Base-by-base conservation (phyloP, 2,888 invertebrate genomes). In the Stegana nigrithorax region DNA sequence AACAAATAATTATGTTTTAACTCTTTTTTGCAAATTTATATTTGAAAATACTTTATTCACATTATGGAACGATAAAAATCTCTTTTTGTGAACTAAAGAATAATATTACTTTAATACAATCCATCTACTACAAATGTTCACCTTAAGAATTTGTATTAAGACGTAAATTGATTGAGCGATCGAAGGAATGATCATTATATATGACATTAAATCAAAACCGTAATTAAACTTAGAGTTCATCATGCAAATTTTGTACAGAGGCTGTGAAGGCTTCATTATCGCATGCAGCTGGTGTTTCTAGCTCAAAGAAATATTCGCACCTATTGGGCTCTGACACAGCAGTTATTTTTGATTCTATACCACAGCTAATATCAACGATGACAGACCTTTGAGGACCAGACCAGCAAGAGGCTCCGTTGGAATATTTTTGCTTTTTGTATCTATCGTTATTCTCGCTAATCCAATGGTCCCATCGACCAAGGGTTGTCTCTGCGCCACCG, bases 361-460 rank as follows among this genome's bases (percentile, higher is more conserved):
- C 97, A 87, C 99, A 99, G 32, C 87, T 88, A 17, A 98, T 84
- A 67, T 89, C 88, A 64, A 97, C 94, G 67, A 89, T 87, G 0
- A 94, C 93, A 6, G 95, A 93, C 73, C 99, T 89, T 65, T 93
- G 91, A 0, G 99, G 99, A 0, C 99, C 99, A 84, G 99, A 99
- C 99, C 99, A 99, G 85, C 99, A 99, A 19, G 91, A 91, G 62
- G 96, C 91, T 1, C 99, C 99, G 75, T 93, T 91, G 27, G 93
- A 92, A 84, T 94, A 99, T 75, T 92, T 89, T 93, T 97, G 97
- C 32, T 87, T 87, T 1, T 89, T 87, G 83, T 97, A 98, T 81
- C 91, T 93, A 73, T 92, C 89, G 7, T 90, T 90, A 2, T 68
- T 75, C 6, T 90, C 91, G 1, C 93, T 94, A 27, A 87, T 87